These are phyloP conservation scores for Conus canariensis DNA, from an alignment of 2,888 invertebrate species.

Conservation along the genomic window DNA sequence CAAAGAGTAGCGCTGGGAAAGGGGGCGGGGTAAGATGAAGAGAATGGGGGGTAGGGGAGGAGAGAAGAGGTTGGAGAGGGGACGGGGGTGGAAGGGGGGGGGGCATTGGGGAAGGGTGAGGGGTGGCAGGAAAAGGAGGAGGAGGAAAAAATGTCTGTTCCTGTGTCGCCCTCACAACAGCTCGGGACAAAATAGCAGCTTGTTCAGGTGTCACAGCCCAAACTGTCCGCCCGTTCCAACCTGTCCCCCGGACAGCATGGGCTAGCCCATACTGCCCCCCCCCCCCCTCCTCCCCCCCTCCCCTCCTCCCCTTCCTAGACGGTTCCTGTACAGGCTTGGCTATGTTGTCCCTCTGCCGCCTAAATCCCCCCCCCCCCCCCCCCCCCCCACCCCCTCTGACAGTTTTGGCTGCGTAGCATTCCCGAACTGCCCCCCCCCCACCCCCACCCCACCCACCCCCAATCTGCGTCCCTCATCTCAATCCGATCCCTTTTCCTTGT, in stretches of 20 bases:
- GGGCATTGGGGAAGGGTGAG: too few relatives aligned
- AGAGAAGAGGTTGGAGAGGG: background rate
- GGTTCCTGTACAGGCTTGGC: too few relatives aligned
- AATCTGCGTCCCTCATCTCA: background rate
- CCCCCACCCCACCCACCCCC: background rate
- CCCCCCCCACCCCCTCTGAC: too few relatives aligned
- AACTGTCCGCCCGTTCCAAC: background rate
- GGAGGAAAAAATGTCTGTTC: background rate
- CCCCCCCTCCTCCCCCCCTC: too few relatives aligned
- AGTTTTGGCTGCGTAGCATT: too few relatives aligned
- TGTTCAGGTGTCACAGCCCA: background rate
- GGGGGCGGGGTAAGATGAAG: background rate
- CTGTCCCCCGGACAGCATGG: background rate
- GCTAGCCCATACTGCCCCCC: too few relatives aligned
- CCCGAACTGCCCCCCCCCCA: background rate
- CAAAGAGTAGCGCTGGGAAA: too few relatives aligned
- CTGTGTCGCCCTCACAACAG: background rate
- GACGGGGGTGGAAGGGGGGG: background rate
- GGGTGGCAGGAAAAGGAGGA: background rate
- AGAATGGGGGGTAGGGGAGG: background rate
- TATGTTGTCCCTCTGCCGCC: too few relatives aligned
- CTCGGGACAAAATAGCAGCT: background rate
- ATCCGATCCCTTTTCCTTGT: background rate
- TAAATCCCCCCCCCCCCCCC: too few relatives aligned
- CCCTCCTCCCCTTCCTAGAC: too few relatives aligned